These are phyloP conservation scores for Thalassaphorura encarpata DNA, from an alignment of 1,140 invertebrate species.

Conservation along the genomic window DNA sequence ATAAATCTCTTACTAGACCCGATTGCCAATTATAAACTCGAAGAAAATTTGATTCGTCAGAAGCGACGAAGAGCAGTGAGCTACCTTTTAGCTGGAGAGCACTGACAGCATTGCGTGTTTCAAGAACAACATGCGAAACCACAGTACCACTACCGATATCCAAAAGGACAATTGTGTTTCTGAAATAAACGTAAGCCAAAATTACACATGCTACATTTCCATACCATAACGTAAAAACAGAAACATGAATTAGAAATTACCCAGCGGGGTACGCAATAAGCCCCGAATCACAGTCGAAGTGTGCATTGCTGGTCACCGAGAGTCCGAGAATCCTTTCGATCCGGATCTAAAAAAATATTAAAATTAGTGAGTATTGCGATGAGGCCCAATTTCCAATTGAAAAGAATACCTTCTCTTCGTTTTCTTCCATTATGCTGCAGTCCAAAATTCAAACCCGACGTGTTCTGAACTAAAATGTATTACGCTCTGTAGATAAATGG, in stretches of 20 bases:
- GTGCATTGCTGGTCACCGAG: slow-evolving; percentile 82
- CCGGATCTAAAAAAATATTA: slow-evolving; percentile 59
- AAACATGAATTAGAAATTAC: slow-evolving; percentile 51
- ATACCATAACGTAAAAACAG: neutral
- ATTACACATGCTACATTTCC: no score
- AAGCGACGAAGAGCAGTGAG: slow-evolving; percentile 30
- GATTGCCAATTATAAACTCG: slow-evolving; percentile 32
- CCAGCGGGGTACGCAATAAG: slow-evolving; percentile 89
- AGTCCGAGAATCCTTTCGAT: slow-evolving; percentile 85
- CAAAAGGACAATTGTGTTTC: slow-evolving; percentile 30
- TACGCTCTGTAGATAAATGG: no score
- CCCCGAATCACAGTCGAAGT: slow-evolving; percentile 77
- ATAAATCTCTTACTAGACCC: slow-evolving; percentile 27
- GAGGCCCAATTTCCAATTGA: no score
- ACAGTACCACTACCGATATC: slow-evolving; percentile 31
- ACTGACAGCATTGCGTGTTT: slow-evolving; percentile 29
- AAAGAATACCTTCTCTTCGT: slow-evolving; percentile 33
- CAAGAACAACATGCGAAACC: slow-evolving; percentile 28
- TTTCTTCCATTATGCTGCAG: slow-evolving; percentile 32
- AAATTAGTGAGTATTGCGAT: neutral
- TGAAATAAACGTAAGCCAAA: no score
- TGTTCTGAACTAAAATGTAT: no score
- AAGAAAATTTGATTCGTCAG: slow-evolving; percentile 30
- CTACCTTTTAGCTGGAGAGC: slow-evolving; percentile 30
- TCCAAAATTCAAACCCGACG: no score